Base-by-base conservation (phyloP, 2,113 vertebrate genomes). In the Macaca nemestrina region DNA sequence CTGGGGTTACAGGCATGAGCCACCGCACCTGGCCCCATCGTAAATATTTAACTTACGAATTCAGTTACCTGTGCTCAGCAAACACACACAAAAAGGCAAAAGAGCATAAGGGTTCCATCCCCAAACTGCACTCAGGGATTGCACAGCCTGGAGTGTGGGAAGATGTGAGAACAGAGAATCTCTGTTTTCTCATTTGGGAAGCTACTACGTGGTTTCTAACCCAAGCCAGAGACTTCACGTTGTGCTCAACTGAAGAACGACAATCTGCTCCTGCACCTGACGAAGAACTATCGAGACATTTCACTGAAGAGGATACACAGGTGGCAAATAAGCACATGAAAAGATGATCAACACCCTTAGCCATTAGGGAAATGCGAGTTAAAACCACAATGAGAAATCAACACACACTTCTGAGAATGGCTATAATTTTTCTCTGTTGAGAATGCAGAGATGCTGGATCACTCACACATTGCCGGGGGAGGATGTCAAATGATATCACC, bases 51-150 rank as follows among this genome's bases (percentile, higher is more conserved):
- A 59, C n/a, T 17, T 57, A 59, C 59, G 82, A 59, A 18, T 83
- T 78, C 38, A 22, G 2, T 78, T 25, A 0, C 16, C 22, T 13
- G 64, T 32, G 45, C 16, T 52, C 30, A 13, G 48, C 38, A 70
- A 17, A 17, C 30, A 40, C 40, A 35, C n/a, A 45, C 27, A 3
- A 23, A 48, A 5, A 22, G 6, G 12, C 13, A 11, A 11, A 11
- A 48, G 0, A 16, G 8, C 43, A 12, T 11, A 17, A 64, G 2
- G 57, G 13, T 9, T 6, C 27, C 68, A 85, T 32, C 27, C 38
- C n/a, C 27, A 10, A 2, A 7, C 2, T 30, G n/a, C 2, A 0
- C 8, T 20, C 13, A 0, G 79, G 48, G 8, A 40, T 50, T 2
- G 30, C 52, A 22, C 68, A 50, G 10, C 85, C 55, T 0, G 0